These are phyloP conservation scores for Mormyrus iriodes DNA, from an alignment of 2,113 vertebrate genomes.

Conservation along the genomic window DNA sequence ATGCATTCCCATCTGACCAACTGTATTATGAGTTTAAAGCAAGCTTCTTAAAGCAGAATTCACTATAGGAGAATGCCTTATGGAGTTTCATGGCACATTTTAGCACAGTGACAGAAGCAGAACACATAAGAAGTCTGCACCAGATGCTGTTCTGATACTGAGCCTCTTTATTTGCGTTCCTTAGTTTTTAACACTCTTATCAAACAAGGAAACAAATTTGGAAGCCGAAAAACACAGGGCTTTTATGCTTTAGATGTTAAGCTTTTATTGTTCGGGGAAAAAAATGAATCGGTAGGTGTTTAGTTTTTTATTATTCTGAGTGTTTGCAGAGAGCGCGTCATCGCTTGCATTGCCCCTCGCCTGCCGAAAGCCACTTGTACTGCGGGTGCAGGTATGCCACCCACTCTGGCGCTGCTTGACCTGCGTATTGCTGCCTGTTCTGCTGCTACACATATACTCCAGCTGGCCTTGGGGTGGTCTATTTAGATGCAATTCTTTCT, in stretches of 20 bases:
- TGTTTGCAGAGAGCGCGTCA: not conserved
- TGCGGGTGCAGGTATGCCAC: not conserved
- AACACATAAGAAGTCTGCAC: not conserved
- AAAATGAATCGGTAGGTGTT: not conserved
- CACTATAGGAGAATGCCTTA: not conserved
- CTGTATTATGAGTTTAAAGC: not conserved
- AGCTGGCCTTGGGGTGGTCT: not conserved
- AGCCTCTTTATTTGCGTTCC: not conserved
- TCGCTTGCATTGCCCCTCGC: not conserved
- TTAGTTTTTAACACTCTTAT: not conserved
- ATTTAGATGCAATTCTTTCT: not conserved
- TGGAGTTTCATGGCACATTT: not conserved
- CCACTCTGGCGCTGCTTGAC: not conserved
- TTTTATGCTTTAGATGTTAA: not conserved
- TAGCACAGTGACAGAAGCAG: not conserved
- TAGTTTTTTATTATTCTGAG: not conserved
- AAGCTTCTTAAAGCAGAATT: not conserved
- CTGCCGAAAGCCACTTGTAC: not conserved
- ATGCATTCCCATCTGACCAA: not conserved
- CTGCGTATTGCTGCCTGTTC: not conserved
- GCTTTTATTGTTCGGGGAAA: not conserved
- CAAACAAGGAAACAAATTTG: not conserved
- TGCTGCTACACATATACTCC: not conserved
- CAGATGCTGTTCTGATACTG: not conserved
- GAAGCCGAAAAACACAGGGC: not conserved